These are phyloP conservation scores for Drosophila subsilvestris DNA, from an alignment of 2,888 invertebrate genomes.

Conservation along the genomic window DNA sequence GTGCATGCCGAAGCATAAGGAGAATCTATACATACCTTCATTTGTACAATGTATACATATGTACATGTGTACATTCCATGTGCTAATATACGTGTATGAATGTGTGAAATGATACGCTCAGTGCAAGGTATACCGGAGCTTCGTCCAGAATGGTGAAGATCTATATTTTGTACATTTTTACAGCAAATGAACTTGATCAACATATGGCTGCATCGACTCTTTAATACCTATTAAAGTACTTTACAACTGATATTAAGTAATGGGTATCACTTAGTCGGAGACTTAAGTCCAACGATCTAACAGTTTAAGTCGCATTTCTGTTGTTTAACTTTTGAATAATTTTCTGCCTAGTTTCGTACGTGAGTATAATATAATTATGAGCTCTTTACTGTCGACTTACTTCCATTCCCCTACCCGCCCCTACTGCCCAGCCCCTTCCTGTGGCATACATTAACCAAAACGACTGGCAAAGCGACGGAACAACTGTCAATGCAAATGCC, in stretches of 20 bases:
- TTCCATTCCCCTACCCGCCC: constrained; percentile 24
- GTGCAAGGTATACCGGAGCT: background rate
- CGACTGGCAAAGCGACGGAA: constrained; percentile 12
- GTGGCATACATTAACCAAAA: constrained; percentile 23
- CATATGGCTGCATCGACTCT: no score
- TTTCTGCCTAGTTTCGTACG: constrained; percentile 73
- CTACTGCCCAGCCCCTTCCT: constrained; percentile 22
- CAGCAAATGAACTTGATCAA: no score
- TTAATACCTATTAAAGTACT: no score
- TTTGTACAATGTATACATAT: background rate
- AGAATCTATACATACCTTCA: constrained; percentile 23
- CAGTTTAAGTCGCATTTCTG: background rate
- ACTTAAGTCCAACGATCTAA: no score
- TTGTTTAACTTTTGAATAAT: constrained; percentile 45
- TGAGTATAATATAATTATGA: constrained; percentile 78
- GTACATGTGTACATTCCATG: constrained; percentile 10
- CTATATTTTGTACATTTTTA: background rate
- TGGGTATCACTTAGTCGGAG: background rate
- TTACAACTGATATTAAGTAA: background rate
- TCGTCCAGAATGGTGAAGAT: background rate
- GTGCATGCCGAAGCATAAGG: constrained; percentile 49
- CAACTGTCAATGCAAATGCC: constrained; percentile 37
- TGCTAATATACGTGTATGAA: background rate
- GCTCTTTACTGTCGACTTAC: constrained; percentile 69
- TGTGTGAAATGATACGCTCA: background rate